Base-by-base conservation (phyloP, 2,113 vertebrate species). In the Gopherus evgoodei region DNA sequence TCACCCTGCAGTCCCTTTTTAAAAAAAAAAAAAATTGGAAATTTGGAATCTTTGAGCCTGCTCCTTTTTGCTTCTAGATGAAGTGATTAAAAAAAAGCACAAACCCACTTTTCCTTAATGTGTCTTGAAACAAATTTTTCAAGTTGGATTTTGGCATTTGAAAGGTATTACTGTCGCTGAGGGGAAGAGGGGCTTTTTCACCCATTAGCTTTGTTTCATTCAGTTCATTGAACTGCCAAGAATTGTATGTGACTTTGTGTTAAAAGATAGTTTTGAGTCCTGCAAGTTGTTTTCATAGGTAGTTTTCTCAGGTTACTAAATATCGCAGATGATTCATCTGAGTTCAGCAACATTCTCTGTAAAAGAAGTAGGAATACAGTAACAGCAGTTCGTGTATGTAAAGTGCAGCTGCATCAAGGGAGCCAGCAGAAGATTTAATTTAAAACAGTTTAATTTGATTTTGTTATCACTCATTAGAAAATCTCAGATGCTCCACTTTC, bases 401-500 rank as follows among this genome's bases (percentile, higher is more conserved):
- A 91, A 52, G 8, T 50, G 6, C 31, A 87, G 12, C 3, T 81
- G 29, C 62, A 25, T 24, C 49, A 44, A 75, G 84, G 75, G 1
- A 93, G 22, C 11, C 54, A 54, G 14, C 47, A 82, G 83, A 87
- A 25, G 35, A 50, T 8, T 8, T 57, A 19, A 69, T 69, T 91
- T 72, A 8, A 83, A 4, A 44, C 19, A 27, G 38, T 14, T 47
- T 44, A 53, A 72, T 17, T 5, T 85, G 13, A 13, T n/a, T 44
- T 65, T 47, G 3, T 3, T 50, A 27, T 3, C 84, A 1, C 59
- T 86, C 84, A 38, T 4, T 88, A 38, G 49, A 78, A 81, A 62
- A 82, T 86, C 49, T 76, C 10, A 6, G 6, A 17, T 50, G 6
- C 57, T n/a, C 81, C 2, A 1, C 0, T 38, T 38, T 89, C 79